Conservation (phyloP, 1,140 invertebrate species). For the Stegodyphus mimosarum region DNA sequence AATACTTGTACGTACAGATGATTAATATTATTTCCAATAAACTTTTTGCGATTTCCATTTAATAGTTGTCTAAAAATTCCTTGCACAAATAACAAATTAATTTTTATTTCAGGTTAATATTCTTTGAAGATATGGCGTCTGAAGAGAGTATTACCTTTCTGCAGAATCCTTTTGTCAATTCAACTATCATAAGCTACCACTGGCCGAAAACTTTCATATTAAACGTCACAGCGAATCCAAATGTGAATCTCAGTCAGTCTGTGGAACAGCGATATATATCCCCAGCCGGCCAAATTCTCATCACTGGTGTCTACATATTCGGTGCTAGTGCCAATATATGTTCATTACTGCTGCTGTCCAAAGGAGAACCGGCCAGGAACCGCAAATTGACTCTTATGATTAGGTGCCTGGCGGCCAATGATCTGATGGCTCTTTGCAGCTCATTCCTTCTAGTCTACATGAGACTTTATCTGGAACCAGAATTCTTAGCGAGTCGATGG, state of each 20-base stretch:
- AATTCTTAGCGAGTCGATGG: constrained; percentile 45
- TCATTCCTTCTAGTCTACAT: constrained; percentile 73
- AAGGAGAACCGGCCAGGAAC: constrained; percentile 70
- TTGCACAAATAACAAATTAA: too few relatives aligned
- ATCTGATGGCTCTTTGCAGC: constrained; percentile 76
- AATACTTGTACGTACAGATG: too few relatives aligned
- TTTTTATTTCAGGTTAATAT: too few relatives aligned
- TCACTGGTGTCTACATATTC: constrained; percentile 47
- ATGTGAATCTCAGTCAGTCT: too few relatives aligned
- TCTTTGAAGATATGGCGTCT: background rate
- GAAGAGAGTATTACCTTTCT: too few relatives aligned
- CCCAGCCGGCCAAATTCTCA: constrained; percentile 9
- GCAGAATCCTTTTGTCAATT: too few relatives aligned
- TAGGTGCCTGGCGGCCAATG: constrained; percentile 77
- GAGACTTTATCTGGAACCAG: constrained; percentile 68
- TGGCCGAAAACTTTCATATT: too few relatives aligned
- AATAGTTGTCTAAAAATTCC: too few relatives aligned
- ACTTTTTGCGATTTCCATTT: too few relatives aligned
- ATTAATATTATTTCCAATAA: too few relatives aligned
- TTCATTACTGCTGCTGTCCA: constrained; percentile 65
- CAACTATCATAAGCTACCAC: too few relatives aligned
- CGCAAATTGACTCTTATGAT: constrained; percentile 83
- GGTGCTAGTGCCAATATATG: constrained; percentile 43
- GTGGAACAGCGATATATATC: constrained; percentile 34
- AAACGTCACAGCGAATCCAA: too few relatives aligned